Base-by-base conservation (phyloP, 1,140 invertebrate genomes). In the Lineus longissimus region DNA sequence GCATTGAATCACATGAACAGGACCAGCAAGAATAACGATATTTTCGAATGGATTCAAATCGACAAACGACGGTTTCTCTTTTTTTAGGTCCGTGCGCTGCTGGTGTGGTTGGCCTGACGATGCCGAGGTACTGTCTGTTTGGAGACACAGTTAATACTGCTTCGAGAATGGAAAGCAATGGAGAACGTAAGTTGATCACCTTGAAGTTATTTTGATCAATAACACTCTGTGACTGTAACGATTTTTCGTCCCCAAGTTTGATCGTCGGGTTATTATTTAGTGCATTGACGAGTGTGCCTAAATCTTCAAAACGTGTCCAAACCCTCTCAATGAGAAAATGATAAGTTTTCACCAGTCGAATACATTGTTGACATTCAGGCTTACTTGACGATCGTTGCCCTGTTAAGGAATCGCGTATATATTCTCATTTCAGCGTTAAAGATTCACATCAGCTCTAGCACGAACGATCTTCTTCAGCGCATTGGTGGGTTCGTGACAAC, bases 401-500 rank as follows among this genome's bases (percentile, higher is more conserved):
- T n/a, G n/a, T n/a, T n/a, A n/a, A n/a, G n/a, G n/a, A n/a, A n/a
- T n/a, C n/a, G n/a, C n/a, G n/a, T n/a, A n/a, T n/a, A 40, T 62
- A n/a, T 15, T 45, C 13, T 33, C n/a, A 66, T 80, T 76, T 17
- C 69, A 90, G 93, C 94, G 19, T 80, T 97, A 7, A 90, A 88
- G 80, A 97, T 98, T 59, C 95, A 98, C 79, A 91, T 98, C 0
- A 97, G 94, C 70, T 87, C 90, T 0, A 87, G 86, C 11, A 96
- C 94, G 0, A 95, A 96, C 75, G 84, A 86, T 55, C 85, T 94
- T 19, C 82, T 98, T 64, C 92, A 95, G 67, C 86, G 87, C 6
- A 94, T 95, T 71, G 89, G 89, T 0, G 90, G 88, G n/a, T 98
- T 97, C 76, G 86, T 88, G n/a, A 82, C 96, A 17, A 89, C 91